Evolutionary conservation across 2,797 vertebrate species (phyloP).

Genomic region (Sorex maritimensis): DNA sequence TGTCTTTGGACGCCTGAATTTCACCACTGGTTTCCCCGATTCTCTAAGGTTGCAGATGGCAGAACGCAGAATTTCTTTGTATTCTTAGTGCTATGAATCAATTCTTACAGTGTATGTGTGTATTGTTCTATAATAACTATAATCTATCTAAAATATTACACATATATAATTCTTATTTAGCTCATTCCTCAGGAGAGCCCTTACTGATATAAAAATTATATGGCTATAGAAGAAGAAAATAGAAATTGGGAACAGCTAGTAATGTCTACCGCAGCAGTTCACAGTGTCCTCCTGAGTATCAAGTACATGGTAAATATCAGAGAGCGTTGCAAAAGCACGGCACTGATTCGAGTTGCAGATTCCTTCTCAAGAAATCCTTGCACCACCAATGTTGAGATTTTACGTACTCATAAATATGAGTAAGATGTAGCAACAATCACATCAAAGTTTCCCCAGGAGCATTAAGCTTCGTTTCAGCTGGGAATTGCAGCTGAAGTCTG

Average conservation of each 20-base stretch:
- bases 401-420: not conserved
- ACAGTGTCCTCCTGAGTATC: too few species aligned
- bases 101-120: too few species aligned
- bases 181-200: not conserved
- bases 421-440: too few species aligned
- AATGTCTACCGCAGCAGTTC: not conserved
- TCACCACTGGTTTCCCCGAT: too few species aligned
- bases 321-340: not conserved
- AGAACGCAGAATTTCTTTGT: not conserved
- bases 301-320: not conserved
- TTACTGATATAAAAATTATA: not conserved
- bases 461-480: too few species aligned
- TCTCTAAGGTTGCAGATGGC: not conserved
- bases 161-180: not conserved
- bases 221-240: not conserved
- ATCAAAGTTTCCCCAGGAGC: not conserved
- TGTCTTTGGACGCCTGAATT: too few species aligned
- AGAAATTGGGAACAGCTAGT: not conserved
- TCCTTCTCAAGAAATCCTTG: not conserved
- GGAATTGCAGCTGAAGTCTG: not conserved
- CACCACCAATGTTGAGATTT: not conserved
- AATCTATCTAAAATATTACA: not conserved
- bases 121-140: not conserved
- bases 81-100: too few species aligned
- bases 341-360: not conserved